A percentile compares a stretch with the other conserved stretches of the same genome.
Conservation (phyloP, 1,140 invertebrate species). For the Drosophila simulans region DNA sequence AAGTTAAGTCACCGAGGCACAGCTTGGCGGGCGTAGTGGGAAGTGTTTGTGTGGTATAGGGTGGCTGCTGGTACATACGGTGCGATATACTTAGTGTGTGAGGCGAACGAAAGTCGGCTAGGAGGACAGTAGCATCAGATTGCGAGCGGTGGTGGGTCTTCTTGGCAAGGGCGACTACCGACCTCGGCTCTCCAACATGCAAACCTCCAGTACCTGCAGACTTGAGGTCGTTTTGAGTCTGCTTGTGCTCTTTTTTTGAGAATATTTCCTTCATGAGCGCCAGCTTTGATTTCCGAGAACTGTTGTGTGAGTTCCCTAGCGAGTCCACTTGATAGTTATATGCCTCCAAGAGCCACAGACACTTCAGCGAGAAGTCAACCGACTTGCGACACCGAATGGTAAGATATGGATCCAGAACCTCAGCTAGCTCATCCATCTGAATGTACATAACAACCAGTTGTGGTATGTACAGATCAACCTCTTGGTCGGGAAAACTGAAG, state of each 20-base stretch:
- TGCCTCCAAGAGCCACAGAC: constrained; percentile 97
- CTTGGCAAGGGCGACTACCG: constrained; percentile 62
- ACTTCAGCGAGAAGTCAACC: constrained; percentile 97
- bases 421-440: constrained; percentile 98
- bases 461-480: constrained; percentile 99
- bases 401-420: constrained; percentile 97
- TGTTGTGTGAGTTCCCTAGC: constrained; percentile 47
- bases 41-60: constrained; percentile 75
- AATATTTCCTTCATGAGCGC: constrained; percentile 85
- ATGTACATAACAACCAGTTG: constrained; percentile 99
- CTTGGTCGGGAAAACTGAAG: constrained; percentile 95
- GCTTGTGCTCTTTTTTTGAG: constrained; percentile 73
- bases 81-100: constrained; percentile 74
- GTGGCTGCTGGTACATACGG: constrained; percentile 84
- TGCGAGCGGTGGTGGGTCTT: constrained; percentile 90
- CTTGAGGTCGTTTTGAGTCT: constrained; percentile 35
- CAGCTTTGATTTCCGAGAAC: constrained; percentile 80
- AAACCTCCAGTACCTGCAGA: background rate
- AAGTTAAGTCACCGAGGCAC: constrained; percentile 95
- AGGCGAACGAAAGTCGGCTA: constrained; percentile 70
- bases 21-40: constrained; percentile 86
- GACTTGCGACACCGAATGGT: constrained; percentile 96
- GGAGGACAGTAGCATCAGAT: constrained; percentile 93
- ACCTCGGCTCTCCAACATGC: constrained; percentile 14
- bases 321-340: constrained; percentile 86